A percentile compares a stretch with the other conserved stretches of the same genome.
phyloP scores from a whole-genome alignment of 2,113 vertebrate genomes.

The Melanerpes formicivorus region DNA sequence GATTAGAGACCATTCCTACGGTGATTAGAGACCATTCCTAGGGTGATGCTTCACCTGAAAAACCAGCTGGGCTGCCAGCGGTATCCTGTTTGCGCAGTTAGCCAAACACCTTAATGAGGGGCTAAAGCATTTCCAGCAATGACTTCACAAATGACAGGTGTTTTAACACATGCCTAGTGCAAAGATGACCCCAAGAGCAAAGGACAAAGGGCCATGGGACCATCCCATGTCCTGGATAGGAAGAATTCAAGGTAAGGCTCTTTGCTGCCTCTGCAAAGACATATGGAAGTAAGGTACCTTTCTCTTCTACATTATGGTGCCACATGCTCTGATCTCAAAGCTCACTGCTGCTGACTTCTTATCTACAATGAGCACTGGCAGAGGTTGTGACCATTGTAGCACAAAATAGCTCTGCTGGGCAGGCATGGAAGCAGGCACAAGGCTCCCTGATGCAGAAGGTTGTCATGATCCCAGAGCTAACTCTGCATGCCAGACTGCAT shows the following conservation, averaged over 20 bases:
- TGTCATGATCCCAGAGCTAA: neutral
- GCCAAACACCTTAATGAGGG: constrained; percentile 60
- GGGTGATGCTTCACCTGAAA: constrained; percentile 42
- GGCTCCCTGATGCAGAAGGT: neutral
- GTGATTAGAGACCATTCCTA: constrained; percentile 26
- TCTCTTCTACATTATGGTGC: neutral
- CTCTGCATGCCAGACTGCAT: neutral
- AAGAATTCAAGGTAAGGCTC: neutral
- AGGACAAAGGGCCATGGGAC: neutral
- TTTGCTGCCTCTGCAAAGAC: neutral
- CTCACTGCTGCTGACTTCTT: neutral
- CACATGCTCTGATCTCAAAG: neutral
- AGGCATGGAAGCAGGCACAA: neutral
- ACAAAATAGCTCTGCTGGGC: neutral
- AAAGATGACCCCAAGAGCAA: constrained; percentile 8
- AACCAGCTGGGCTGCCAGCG: constrained; percentile 48
- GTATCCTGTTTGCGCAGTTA: constrained; percentile 47
- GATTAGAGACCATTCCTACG: neutral
- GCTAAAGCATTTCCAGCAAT: constrained; percentile 52
- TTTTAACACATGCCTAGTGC: constrained; percentile 52
- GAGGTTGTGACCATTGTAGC: neutral
- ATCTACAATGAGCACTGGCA: neutral
- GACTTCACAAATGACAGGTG: constrained; percentile 64
- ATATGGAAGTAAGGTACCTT: neutral
- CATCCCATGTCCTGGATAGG: rapidly evolving